These are phyloP conservation scores for Diacarnus erythraeanus DNA, from an alignment of 37 sponge, comb jelly and placozoan species.

Conservation along the genomic window DNA sequence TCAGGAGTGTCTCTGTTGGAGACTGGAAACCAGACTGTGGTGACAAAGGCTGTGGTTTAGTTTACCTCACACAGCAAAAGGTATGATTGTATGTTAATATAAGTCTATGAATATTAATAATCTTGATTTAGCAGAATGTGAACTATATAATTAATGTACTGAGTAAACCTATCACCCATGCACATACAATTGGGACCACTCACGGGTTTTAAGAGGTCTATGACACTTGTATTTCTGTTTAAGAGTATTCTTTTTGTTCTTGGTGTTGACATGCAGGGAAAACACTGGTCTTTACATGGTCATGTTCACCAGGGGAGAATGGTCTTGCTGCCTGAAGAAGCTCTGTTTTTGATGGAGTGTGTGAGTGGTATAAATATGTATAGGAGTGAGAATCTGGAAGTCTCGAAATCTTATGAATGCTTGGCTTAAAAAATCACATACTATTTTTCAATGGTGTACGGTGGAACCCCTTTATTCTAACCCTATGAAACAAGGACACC, in stretches of 20 bases:
- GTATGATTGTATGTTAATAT: no score
- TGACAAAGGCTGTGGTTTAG: background rate
- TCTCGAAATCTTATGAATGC: no score
- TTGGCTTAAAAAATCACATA: no score
- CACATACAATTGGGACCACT: no score
- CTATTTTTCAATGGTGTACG: no score
- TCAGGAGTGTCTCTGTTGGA: conserved; percentile 20
- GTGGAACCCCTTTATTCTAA: no score
- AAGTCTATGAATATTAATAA: no score
- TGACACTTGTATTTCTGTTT: background rate
- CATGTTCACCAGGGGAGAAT: conserved; percentile 27
- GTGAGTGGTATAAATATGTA: conserved; percentile 31
- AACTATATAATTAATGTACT: no score
- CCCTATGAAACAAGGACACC: no score
- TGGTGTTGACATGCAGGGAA: conserved; percentile 36
- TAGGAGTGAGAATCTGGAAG: background rate
- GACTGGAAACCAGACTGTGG: background rate
- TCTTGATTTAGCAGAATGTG: no score
- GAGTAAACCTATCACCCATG: no score
- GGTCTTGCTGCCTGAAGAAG: conserved; percentile 53
- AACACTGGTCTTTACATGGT: conserved; percentile 62
- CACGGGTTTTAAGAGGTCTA: background rate
- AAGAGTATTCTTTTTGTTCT: background rate
- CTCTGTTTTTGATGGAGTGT: conserved; percentile 66
- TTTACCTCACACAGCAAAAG: conserved; percentile 17